A percentile compares a stretch with the other conserved stretches of the same genome.
These are phyloP conservation scores for Enteromius thamalakanensis DNA, from an alignment of 2,797 vertebrate genomes.

Conservation along the genomic window DNA sequence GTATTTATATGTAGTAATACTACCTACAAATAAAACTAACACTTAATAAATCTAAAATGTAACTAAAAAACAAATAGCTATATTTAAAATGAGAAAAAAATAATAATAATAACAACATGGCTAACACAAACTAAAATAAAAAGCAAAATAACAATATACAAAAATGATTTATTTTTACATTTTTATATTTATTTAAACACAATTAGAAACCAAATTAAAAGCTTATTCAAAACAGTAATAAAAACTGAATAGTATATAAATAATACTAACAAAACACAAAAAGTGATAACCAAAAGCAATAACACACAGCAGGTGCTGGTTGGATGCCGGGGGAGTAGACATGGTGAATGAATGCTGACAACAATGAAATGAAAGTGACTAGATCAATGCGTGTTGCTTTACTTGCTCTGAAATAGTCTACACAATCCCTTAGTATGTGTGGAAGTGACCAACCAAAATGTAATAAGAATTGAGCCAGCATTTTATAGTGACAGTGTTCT, in stretches of 20 bases:
- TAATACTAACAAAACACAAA: background rate
- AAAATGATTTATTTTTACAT: background rate
- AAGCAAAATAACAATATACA: background rate
- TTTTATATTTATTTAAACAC: background rate
- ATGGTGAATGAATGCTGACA: slow-evolving; percentile 20
- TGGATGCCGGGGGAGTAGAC: background rate
- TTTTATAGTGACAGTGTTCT: background rate
- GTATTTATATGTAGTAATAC: background rate
- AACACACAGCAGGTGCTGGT: slow-evolving; percentile 8
- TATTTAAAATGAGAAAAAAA: background rate
- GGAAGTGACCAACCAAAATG: background rate
- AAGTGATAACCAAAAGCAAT: slow-evolving; percentile 4
- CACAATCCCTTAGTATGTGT: background rate
- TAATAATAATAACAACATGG: background rate
- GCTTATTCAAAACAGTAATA: background rate
- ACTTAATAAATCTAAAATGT: background rate
- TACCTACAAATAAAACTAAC: background rate
- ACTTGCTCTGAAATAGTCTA: background rate
- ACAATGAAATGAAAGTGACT: slow-evolving; percentile 9
- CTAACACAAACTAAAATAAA: background rate
- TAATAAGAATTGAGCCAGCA: background rate
- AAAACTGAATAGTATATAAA: background rate
- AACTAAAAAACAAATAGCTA: background rate
- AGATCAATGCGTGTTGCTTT: slow-evolving; percentile 27
- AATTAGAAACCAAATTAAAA: background rate